A percentile compares a stretch with the other conserved stretches of the same genome.
Evolutionary conservation across 2,797 vertebrate genomes (phyloP).

Genomic region (Phylloscopus collybita): DNA sequence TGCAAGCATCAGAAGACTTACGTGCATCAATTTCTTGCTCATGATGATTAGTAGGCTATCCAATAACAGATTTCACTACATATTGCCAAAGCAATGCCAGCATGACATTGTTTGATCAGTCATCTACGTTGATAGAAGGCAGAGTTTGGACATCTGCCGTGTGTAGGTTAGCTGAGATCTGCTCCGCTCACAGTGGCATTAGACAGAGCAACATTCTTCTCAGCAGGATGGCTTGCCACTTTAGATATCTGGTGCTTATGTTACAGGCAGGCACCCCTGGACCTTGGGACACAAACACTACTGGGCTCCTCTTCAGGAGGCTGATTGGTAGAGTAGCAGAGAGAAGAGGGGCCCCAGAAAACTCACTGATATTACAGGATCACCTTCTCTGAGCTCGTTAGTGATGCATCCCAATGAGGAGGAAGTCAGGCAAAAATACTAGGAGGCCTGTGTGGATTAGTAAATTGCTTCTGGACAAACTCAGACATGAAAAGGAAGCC

Average conservation of each 20-base stretch:
- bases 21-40: neutral
- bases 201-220: neutral
- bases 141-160: neutral
- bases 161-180: neutral
- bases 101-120: neutral
- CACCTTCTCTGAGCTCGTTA: neutral
- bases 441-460: neutral
- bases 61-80: neutral
- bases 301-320: neutral
- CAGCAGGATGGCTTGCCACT: neutral
- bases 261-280: neutral
- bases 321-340: neutral
- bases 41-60: neutral
- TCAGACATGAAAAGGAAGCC: neutral
- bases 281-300: neutral
- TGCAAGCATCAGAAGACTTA: conserved; percentile 14
- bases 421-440: neutral
- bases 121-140: neutral
- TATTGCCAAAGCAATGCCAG: neutral
- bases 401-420: neutral
- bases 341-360: neutral
- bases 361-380: neutral
- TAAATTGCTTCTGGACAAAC: neutral
- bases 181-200: neutral
- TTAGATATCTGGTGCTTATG: neutral